These are phyloP conservation scores for Bombus superbus DNA, from an alignment of 1,140 invertebrate species.

Conservation along the genomic window DNA sequence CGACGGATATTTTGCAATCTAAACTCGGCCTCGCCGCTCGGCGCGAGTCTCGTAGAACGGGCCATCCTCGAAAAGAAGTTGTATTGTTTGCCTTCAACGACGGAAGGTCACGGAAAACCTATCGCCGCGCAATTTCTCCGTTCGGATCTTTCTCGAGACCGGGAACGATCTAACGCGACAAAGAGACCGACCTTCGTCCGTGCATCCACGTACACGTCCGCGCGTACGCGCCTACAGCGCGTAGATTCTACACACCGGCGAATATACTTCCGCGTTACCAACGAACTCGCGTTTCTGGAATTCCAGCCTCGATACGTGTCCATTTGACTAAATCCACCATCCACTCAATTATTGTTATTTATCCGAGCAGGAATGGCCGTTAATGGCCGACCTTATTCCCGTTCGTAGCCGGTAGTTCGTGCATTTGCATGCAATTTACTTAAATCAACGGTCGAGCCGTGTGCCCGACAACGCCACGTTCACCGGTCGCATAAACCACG, in stretches of 20 bases:
- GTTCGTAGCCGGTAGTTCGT: constrained; percentile 55
- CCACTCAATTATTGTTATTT: constrained; percentile 65
- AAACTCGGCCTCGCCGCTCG: background rate
- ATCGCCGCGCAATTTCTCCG: background rate
- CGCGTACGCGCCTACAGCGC: background rate
- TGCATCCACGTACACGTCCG: too few species aligned
- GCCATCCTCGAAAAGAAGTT: background rate
- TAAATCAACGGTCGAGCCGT: constrained; percentile 57
- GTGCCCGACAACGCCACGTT: constrained; percentile 56
- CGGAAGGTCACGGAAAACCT: background rate
- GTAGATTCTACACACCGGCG: background rate
- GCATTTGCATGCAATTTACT: constrained; percentile 75
- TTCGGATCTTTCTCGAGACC: too few species aligned
- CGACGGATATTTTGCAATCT: background rate
- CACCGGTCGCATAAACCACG: constrained; percentile 64
- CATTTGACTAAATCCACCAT: constrained; percentile 48
- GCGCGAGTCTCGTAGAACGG: background rate
- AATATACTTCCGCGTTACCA: constrained; percentile 39
- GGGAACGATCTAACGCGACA: constrained; percentile 8
- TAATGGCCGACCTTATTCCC: constrained; percentile 71
- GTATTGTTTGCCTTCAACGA: background rate
- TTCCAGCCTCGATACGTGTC: constrained; percentile 46
- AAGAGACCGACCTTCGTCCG: constrained; percentile 9
- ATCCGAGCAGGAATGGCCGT: constrained; percentile 61
- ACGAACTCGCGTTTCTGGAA: constrained; percentile 20